A percentile compares a stretch with the other conserved stretches of the same genome.
phyloP scores from a whole-genome alignment of 2,888 invertebrate genomes.

The Schrankia costaestrigalis region DNA sequence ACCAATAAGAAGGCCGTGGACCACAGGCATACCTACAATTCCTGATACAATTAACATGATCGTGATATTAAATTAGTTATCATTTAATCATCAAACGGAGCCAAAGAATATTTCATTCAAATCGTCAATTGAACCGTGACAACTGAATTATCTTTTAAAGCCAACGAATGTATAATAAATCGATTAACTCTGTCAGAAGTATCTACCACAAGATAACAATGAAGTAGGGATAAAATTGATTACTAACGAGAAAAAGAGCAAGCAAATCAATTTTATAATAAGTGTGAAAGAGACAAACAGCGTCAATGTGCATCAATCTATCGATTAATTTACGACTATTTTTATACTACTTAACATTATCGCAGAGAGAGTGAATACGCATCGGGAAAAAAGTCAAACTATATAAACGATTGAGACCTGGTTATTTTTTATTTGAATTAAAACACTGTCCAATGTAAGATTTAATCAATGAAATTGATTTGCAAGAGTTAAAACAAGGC shows the following conservation, averaged over 20 bases:
- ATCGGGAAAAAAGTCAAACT: too few relatives aligned
- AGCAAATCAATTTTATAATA: conserved; percentile 1
- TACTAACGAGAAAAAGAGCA: conserved; percentile 5
- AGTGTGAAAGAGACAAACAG: conserved; percentile 3
- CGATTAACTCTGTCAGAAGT: conserved; percentile 32
- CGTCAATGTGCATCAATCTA: conserved; percentile 14
- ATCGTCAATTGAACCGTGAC: conserved; percentile 43
- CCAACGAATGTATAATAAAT: conserved; percentile 49
- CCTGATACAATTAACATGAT: too few relatives aligned
- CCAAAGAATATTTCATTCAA: conserved; percentile 22
- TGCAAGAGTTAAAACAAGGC: too few relatives aligned
- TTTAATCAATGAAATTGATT: too few relatives aligned
- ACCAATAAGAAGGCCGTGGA: too few relatives aligned
- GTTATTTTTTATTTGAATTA: too few relatives aligned
- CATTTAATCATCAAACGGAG: background rate
- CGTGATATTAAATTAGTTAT: too few relatives aligned
- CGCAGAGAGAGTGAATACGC: too few relatives aligned
- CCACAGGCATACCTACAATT: too few relatives aligned
- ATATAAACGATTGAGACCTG: too few relatives aligned
- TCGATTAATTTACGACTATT: conserved; percentile 37
- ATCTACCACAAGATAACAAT: conserved; percentile 3
- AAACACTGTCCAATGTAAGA: too few relatives aligned
- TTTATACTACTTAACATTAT: conserved; percentile 44
- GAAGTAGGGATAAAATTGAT: conserved; percentile 9
- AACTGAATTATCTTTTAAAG: conserved; percentile 35